Percentiles rank a stretch among this genome's conserved stretches.
Conservation (phyloP, 2,888 invertebrate genomes). For the Cloeon dipterum region DNA sequence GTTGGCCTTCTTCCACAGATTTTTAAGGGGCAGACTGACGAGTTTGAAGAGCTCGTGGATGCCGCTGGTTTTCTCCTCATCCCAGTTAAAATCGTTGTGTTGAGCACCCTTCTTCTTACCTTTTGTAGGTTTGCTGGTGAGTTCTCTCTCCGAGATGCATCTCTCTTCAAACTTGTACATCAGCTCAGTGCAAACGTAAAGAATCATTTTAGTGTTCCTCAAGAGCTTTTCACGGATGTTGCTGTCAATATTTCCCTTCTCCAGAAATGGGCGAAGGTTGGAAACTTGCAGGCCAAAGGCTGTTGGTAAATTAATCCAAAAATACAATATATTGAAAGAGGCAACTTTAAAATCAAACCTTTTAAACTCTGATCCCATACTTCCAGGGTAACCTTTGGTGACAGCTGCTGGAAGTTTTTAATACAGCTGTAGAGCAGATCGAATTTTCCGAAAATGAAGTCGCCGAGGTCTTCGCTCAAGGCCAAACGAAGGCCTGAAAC, state of each 20-base stretch:
- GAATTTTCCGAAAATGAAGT: not conserved
- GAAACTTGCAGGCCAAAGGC: no score
- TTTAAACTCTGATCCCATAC: not conserved
- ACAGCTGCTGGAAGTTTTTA: not conserved
- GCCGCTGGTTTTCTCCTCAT: not conserved
- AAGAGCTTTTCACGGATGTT: not conserved
- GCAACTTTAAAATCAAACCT: not conserved
- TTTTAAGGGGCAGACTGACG: not conserved
- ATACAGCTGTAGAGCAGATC: not conserved
- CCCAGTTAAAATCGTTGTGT: not conserved
- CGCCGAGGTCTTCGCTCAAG: not conserved
- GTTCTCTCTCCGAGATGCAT: not conserved
- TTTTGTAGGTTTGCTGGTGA: no score
- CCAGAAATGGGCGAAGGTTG: not conserved
- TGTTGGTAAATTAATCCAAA: no score
- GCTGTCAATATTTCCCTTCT: not conserved
- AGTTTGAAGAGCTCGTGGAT: not conserved
- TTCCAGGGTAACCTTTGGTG: not conserved
- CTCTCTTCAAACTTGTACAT: not conserved
- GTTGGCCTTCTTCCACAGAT: not conserved
- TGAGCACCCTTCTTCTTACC: not conserved
- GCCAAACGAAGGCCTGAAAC: not conserved
- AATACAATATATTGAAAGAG: not conserved
- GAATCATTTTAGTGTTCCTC: not conserved
- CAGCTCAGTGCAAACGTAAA: not conserved